phyloP scores from a whole-genome alignment of 2,113 vertebrate species.

The Polyodon spathula region DNA sequence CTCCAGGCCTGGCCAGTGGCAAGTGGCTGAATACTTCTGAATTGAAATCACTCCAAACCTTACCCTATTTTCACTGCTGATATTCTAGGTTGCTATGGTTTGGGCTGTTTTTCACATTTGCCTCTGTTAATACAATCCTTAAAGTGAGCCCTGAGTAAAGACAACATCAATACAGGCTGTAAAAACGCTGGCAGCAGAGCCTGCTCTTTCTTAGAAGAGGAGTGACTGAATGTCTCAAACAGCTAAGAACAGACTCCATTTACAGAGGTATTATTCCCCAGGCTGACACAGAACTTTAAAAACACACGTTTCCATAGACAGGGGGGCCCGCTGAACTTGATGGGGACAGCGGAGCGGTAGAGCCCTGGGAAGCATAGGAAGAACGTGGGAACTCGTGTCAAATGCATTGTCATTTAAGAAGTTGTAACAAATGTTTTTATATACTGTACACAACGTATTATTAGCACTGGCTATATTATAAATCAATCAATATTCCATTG shows the following conservation, averaged over 20 bases:
- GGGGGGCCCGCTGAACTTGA: slow-evolving; percentile 8
- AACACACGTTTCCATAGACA: slow-evolving; percentile 34
- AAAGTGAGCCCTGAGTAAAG: slow-evolving; percentile 39
- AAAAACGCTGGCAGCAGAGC: slow-evolving; percentile 35
- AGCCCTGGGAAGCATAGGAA: slow-evolving; percentile 33
- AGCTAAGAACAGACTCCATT: slow-evolving; percentile 42
- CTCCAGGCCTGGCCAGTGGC: not conserved
- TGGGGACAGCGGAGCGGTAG: slow-evolving; percentile 44
- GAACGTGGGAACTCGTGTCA: slow-evolving; percentile 25
- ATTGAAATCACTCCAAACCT: slow-evolving; percentile 46
- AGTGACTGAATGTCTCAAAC: slow-evolving; percentile 64
- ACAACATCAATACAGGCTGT: slow-evolving; percentile 28
- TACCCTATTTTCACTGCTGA: slow-evolving; percentile 36
- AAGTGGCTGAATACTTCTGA: slow-evolving; percentile 7
- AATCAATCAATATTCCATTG: too few relatives aligned
- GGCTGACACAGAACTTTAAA: slow-evolving; percentile 47
- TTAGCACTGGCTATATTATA: too few relatives aligned
- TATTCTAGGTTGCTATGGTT: slow-evolving; percentile 15
- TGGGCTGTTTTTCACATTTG: slow-evolving; percentile 55
- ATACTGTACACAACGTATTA: too few relatives aligned
- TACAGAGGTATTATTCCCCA: slow-evolving; percentile 44
- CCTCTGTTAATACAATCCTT: slow-evolving; percentile 32
- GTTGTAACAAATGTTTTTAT: too few relatives aligned
- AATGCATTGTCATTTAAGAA: too few relatives aligned
- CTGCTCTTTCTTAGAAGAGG: slow-evolving; percentile 53